These are phyloP conservation scores for Ornithoptera alexandrae DNA, from an alignment of 2,888 invertebrate genomes.

Conservation along the genomic window DNA sequence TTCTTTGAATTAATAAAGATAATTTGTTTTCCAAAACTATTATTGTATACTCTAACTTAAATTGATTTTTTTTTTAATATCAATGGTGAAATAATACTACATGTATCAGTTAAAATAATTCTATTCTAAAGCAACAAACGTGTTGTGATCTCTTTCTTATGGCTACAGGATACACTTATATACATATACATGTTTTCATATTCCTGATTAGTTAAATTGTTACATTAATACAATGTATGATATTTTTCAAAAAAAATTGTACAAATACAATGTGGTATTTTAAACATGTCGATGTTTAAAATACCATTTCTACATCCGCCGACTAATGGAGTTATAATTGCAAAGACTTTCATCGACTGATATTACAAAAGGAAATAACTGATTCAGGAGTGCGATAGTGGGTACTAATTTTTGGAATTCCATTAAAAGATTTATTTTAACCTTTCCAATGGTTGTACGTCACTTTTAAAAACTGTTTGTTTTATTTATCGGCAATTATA, in stretches of 20 bases:
- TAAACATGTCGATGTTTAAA: no score
- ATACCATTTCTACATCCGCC: conserved; percentile 14
- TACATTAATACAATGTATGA: no score
- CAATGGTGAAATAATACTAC: not conserved
- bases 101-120: no score
- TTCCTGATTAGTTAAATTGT: no score
- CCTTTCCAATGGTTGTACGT: conserved; percentile 4
- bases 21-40: no score
- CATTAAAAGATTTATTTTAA: conserved; percentile 14
- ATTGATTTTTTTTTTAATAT: not conserved
- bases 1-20: no score
- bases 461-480: not conserved
- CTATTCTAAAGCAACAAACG: no score
- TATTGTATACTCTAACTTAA: no score
- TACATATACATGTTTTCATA: no score
- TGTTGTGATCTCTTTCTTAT: no score
- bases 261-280: conserved; percentile 29
- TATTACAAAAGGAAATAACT: conserved; percentile 24
- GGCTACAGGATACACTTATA: no score
- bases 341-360: conserved; percentile 16
- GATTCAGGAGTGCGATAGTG: conserved; percentile 21
- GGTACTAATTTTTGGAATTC: conserved; percentile 15
- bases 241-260: not conserved
- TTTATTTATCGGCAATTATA: not conserved
- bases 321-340: conserved; percentile 29